phyloP scores from a whole-genome alignment of 2,113 vertebrate species.

The Athene noctua region DNA sequence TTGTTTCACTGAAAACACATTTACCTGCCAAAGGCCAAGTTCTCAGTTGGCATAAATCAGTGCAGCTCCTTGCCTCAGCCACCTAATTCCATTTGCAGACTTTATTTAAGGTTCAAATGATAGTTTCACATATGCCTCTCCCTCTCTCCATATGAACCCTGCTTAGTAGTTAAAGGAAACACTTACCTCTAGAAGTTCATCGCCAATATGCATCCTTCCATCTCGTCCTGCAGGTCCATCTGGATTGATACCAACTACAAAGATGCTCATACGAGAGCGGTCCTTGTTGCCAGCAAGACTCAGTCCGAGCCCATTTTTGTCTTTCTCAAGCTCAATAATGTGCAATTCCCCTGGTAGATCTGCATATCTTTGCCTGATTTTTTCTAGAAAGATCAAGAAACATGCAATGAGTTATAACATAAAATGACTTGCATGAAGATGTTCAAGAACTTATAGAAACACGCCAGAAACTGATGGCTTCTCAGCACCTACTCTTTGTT shows the following conservation, averaged over 20 bases:
- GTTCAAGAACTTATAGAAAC: neutral
- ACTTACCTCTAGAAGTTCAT: constrained; percentile 92
- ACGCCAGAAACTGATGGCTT: neutral
- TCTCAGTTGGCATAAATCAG: constrained; percentile 44
- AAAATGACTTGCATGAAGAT: neutral
- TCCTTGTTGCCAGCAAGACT: constrained; percentile 95
- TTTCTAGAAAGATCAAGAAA: constrained; percentile 74
- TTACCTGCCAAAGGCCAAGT: constrained; percentile 60
- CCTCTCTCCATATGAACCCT: neutral
- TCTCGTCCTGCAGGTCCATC: constrained; percentile 85
- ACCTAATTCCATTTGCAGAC: neutral
- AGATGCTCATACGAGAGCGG: constrained; percentile 91
- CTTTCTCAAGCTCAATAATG: constrained; percentile 95
- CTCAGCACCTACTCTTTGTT: neutral
- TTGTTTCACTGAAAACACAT: constrained; percentile 45
- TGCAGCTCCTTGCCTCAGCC: neutral
- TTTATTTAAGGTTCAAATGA: neutral
- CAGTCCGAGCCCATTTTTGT: constrained; percentile 91
- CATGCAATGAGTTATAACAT: neutral
- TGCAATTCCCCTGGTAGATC: constrained; percentile 89
- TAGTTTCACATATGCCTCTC: neutral
- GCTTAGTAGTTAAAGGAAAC: neutral
- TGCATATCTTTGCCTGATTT: constrained; percentile 91
- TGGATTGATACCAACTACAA: constrained; percentile 89
- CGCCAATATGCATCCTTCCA: constrained; percentile 85